Base-by-base conservation (phyloP, 2,888 invertebrate species). In the Aelia acuminata region DNA sequence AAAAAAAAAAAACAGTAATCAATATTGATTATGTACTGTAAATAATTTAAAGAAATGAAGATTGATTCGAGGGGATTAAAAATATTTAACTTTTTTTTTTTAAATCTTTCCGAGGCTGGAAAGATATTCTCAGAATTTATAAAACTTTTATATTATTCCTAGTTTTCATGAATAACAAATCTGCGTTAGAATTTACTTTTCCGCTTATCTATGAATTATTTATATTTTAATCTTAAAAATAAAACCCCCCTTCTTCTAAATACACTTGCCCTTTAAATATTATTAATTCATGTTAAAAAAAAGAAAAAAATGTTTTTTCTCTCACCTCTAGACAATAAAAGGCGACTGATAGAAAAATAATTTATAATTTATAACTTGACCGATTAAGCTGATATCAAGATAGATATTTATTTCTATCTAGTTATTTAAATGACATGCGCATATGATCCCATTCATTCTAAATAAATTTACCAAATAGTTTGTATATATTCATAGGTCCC, bases 401-500 rank as follows among this genome's bases (percentile, higher is more conserved):
- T n/a, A 22, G 80, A 43, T 43, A 80, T 80, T 43, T 80, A 80
- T 80, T 80, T 80, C 43, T 35, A 80, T 80, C 80, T n/a, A 0
- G n/a, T 80, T 80, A 80, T 80, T 43, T n/a, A 43, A 80, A 80
- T 80, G 18, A n/a, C 43, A 80, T 80, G 80, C n/a, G 80, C 80
- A 80, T 80, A 80, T 35, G 22, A 80, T 43, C 39, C 43, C n/a
- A 43, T 80, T 80, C 80, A 43, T 43, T 80, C 39, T 80, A 80
- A 80, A 80, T 80, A 80, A 80, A 80, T 80, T 80, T 80, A 80
- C 80, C 80, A n/a, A 22, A 22, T 80, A 80, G 80, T 80, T 80
- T 13, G 80, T 80, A 80, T 80, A 80, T 80, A 80, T 80, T 80
- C 80, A 80, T 80, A 80, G 80, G 80, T 20, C n/a, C 15, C n/a